A percentile compares a stretch with the other conserved stretches of the same genome.
phyloP scores from a whole-genome alignment of 2,113 vertebrate species.

The Mellivora capensis region DNA sequence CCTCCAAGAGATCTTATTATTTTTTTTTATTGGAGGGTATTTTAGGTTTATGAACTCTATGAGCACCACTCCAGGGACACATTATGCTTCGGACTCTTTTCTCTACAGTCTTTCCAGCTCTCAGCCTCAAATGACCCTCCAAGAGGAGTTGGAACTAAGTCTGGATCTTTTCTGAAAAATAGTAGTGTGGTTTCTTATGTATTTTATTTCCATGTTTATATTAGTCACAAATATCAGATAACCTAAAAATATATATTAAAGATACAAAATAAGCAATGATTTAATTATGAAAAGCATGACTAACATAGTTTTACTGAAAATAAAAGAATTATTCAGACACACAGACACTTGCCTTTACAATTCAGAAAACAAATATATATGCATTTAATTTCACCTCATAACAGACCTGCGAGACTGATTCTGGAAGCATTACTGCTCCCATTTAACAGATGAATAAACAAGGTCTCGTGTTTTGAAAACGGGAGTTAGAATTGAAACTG shows the following conservation, averaged over 20 bases:
- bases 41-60: background rate
- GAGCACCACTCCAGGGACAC: background rate
- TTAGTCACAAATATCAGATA: background rate
- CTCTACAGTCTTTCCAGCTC: background rate
- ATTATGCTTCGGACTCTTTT: background rate
- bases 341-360: background rate
- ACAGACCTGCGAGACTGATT: background rate
- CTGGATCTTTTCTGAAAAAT: background rate
- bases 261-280: background rate
- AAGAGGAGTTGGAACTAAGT: background rate
- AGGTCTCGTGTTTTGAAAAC: background rate
- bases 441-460: constrained; percentile 24
- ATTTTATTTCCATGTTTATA: background rate
- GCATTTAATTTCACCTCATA: background rate
- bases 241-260: background rate
- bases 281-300: background rate
- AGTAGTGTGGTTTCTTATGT: background rate
- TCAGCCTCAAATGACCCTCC: background rate
- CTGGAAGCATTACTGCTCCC: background rate
- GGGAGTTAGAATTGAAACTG: background rate
- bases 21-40: background rate
- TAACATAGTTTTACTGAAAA: background rate
- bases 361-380: background rate
- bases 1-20: background rate
- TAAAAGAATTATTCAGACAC: background rate